Conservation (phyloP, 2,888 invertebrate species). For the Parelbella ahira region DNA sequence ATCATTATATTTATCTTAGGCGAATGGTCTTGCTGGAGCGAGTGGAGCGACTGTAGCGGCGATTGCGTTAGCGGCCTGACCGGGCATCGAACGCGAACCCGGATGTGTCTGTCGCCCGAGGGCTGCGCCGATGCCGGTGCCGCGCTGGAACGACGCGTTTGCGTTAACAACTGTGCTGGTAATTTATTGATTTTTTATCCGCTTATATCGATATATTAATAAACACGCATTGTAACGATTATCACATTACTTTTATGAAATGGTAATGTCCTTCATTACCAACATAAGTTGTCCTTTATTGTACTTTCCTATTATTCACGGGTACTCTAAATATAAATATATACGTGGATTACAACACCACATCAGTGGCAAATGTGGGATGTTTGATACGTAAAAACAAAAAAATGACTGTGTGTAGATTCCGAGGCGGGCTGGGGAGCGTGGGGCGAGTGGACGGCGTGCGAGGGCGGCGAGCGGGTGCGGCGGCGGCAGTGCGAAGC, state of each 20-base stretch:
- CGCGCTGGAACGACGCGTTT: constrained; percentile 83
- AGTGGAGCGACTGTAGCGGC: constrained; percentile 90
- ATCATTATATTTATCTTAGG: constrained; percentile 66
- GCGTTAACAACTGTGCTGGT: constrained; percentile 84
- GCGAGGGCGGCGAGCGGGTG: constrained; percentile 84
- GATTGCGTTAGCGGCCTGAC: constrained; percentile 79
- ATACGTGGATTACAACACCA: too few species aligned
- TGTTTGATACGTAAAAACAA: too few species aligned
- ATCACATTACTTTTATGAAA: too few species aligned
- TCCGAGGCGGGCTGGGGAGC: constrained; percentile 80
- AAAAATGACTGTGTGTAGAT: constrained; percentile 39
- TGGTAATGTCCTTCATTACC: too few species aligned
- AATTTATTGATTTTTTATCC: too few species aligned
- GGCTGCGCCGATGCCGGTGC: constrained; percentile 82
- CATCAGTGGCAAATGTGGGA: too few species aligned
- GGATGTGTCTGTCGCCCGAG: constrained; percentile 83
- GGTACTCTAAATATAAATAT: too few species aligned
- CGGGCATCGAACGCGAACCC: constrained; percentile 84
- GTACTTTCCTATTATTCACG: too few species aligned
- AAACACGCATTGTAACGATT: too few species aligned
- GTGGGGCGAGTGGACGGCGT: constrained; percentile 89
- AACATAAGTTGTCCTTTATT: too few species aligned
- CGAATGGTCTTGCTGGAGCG: constrained; percentile 93
- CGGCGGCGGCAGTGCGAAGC: constrained; percentile 84
- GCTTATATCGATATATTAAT: too few species aligned